These are phyloP conservation scores for Hydrocynus forskahlii DNA, from an alignment of 2,797 vertebrate species.

Conservation along the genomic window DNA sequence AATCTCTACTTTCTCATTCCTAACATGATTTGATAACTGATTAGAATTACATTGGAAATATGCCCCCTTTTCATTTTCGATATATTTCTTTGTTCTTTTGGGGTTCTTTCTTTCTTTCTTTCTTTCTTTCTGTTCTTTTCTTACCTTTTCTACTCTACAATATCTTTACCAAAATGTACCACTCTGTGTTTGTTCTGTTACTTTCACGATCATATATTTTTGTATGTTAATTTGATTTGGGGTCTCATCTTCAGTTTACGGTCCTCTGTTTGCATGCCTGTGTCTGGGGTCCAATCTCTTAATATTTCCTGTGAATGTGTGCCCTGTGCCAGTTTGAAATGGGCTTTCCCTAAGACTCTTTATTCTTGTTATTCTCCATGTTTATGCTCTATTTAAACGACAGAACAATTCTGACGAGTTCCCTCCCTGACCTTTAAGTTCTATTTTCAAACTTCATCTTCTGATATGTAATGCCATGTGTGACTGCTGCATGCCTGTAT, in stretches of 20 bases:
- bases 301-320: conserved; percentile 42
- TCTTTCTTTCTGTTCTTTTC: conserved; percentile 17
- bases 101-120: conserved; percentile 10
- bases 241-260: neutral
- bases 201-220: neutral
- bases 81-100: conserved; percentile 40
- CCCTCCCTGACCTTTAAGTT: neutral
- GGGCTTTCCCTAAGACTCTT: neutral
- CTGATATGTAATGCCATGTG: conserved; percentile 53
- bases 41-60: conserved; percentile 69
- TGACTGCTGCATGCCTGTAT: conserved; percentile 76
- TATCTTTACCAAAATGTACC: conserved; percentile 22
- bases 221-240: neutral
- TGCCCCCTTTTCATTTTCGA: conserved; percentile 70
- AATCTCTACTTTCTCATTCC: conserved; percentile 71
- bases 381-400: neutral
- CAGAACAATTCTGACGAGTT: no score
- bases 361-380: conserved; percentile 4
- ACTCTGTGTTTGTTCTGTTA: conserved; percentile 31
- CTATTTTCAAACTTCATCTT: conserved; percentile 52
- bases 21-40: conserved; percentile 64
- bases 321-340: conserved; percentile 28
- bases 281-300: conserved; percentile 27
- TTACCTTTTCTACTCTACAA: conserved; percentile 21
- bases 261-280: conserved; percentile 52